phyloP scores from a whole-genome alignment of 2,888 invertebrate species.

The Anthophora plumipes region DNA sequence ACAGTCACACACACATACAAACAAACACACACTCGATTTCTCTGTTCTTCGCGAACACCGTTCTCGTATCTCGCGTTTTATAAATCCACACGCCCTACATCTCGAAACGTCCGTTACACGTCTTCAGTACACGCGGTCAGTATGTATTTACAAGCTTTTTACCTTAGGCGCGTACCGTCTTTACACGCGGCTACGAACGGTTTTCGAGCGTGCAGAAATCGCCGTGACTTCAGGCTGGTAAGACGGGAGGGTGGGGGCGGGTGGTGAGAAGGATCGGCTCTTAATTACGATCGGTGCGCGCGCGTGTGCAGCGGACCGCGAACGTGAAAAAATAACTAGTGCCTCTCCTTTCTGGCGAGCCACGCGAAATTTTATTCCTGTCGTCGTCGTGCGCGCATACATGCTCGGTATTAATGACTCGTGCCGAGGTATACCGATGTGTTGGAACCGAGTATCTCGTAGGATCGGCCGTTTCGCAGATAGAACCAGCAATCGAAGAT shows the following conservation, averaged over 20 bases:
- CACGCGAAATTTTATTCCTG: slow-evolving; percentile 67
- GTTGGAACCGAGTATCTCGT: slow-evolving; percentile 14
- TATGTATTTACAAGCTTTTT: slow-evolving; percentile 56
- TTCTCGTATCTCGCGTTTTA: slow-evolving; percentile 39
- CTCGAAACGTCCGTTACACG: slow-evolving; percentile 59
- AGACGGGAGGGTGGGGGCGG: not conserved
- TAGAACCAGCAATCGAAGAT: slow-evolving; percentile 18
- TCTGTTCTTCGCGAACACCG: slow-evolving; percentile 14
- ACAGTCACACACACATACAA: slow-evolving; percentile 24
- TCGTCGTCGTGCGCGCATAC: slow-evolving; percentile 42
- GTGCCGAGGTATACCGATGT: slow-evolving; percentile 22
- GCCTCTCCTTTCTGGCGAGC: slow-evolving; percentile 61
- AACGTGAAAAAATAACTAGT: slow-evolving; percentile 64
- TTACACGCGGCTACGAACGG: slow-evolving; percentile 35
- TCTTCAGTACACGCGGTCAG: slow-evolving; percentile 50
- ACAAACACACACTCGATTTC: slow-evolving; percentile 36
- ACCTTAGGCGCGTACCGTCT: slow-evolving; percentile 30
- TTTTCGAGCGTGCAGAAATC: slow-evolving; percentile 50
- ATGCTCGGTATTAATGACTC: slow-evolving; percentile 46
- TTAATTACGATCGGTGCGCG: slow-evolving; percentile 69
- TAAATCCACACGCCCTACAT: slow-evolving; percentile 60
- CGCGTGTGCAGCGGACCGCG: slow-evolving; percentile 63
- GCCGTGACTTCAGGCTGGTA: not conserved
- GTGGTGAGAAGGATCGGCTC: slow-evolving; percentile 48
- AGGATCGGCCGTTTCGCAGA: slow-evolving; percentile 24